Percentiles rank a stretch among this genome's conserved stretches.
Evolutionary conservation across 2,113 vertebrate species (phyloP).

Genomic region (Podarcis cretensis): DNA sequence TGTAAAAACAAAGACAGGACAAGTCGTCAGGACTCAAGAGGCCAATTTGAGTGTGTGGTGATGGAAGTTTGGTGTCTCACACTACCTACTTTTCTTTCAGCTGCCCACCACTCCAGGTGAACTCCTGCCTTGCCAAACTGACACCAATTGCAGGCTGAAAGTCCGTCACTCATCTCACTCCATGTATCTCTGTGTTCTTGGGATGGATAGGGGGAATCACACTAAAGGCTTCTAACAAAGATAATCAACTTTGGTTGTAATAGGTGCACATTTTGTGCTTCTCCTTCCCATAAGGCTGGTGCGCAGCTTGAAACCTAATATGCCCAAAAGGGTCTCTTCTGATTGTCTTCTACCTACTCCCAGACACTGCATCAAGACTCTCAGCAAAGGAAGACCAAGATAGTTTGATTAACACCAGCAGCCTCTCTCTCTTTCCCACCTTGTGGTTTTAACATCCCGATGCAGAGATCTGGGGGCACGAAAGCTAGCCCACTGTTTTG

Average conservation of each 20-base stretch:
- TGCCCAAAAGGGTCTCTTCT: too few species aligned
- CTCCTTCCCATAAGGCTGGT: too few species aligned
- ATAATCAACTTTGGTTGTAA: neutral
- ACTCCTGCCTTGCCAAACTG: neutral
- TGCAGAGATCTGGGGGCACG: too few species aligned
- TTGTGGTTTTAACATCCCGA: too few species aligned
- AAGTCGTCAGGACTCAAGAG: neutral
- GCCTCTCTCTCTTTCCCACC: too few species aligned
- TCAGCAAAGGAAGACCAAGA: too few species aligned
- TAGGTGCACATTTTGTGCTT: neutral
- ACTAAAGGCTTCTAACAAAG: neutral
- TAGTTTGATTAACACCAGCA: too few species aligned
- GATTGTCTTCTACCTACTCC: too few species aligned
- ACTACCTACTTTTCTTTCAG: accelerated
- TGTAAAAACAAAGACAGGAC: conserved; percentile 62
- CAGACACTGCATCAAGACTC: too few species aligned
- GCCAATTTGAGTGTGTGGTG: neutral
- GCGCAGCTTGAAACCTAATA: too few species aligned
- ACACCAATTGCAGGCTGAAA: neutral
- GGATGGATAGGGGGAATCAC: neutral
- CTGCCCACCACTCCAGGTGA: neutral
- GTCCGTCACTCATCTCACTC: neutral
- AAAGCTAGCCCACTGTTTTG: too few species aligned
- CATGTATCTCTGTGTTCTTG: neutral
- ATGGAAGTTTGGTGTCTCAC: neutral